These are phyloP conservation scores for Heterotilapia buettikoferi DNA, from an alignment of 2,113 vertebrate species.

Conservation along the genomic window DNA sequence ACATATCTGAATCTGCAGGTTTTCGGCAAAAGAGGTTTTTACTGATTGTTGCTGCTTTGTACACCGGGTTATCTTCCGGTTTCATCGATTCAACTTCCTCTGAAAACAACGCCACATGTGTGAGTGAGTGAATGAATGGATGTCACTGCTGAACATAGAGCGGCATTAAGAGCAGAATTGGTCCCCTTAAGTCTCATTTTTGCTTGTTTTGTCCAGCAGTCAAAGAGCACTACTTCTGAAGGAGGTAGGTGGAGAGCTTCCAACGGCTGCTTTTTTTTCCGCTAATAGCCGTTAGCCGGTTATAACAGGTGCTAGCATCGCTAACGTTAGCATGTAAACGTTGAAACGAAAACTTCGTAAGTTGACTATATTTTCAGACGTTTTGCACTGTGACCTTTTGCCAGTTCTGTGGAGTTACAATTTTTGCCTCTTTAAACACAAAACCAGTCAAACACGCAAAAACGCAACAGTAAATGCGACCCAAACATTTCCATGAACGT, in stretches of 20 bases:
- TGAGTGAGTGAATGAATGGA: not conserved
- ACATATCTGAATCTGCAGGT: accelerated
- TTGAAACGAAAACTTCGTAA: not conserved
- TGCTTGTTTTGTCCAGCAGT: not conserved
- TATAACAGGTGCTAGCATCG: not conserved
- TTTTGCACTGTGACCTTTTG: not conserved
- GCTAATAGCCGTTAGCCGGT: not conserved
- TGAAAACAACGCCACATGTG: slow-evolving; percentile 56
- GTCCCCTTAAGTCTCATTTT: accelerated
- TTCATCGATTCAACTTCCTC: not conserved
- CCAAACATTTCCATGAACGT: not conserved
- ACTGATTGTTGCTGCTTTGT: not conserved
- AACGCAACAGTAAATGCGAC: not conserved
- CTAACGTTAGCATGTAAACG: slow-evolving; percentile 3
- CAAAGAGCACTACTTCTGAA: accelerated
- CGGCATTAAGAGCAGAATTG: not conserved
- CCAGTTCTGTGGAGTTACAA: accelerated
- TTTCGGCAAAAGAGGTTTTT: accelerated
- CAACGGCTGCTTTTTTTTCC: not conserved
- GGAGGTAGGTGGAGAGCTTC: not conserved
- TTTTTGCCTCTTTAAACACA: not conserved
- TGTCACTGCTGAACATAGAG: not conserved
- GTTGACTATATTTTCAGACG: accelerated
- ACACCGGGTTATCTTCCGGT: not conserved
- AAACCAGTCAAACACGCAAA: not conserved